Base-by-base conservation (phyloP, 2,113 vertebrate genomes). In the Bucco capensis region DNA sequence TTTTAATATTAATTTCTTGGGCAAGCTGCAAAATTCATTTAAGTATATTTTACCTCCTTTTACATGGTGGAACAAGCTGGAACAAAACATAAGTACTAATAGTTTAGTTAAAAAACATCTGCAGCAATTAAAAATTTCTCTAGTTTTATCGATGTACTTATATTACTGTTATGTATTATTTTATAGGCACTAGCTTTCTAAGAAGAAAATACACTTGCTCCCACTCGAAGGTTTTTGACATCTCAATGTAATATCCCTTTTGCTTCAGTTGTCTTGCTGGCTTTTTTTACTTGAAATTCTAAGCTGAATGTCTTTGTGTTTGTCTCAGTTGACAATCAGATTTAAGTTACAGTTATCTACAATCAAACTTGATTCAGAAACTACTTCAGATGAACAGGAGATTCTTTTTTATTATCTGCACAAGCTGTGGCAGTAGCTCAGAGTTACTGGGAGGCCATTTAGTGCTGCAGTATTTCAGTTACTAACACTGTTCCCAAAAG, bases 351-450 rank as follows among this genome's bases (percentile, higher is more conserved):
- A 87, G 65, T 92, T 96, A 81, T 94, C 97, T 89, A 67, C 94
- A 73, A 8, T 71, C 54, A 62, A 96, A 94, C 75, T 93, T 88
- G 76, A 19, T 92, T 96, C 91, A 95, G 90, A 94, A 97, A 92
- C 23, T 30, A 58, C 67, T 95, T 96, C 69, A 96, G 94, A 92
- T 94, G 79, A 94, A 92, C 88, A 94, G 96, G 92, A 91, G 90
- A 94, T 96, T 85, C 88, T 94, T 95, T 97, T 97, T 97, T 97
- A 95, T 96, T 97, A 80, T 97, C 94, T 96, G 91, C 76, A 86
- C 6, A 5, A 58, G 61, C 92, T 77, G 65, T 96, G 77, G 92
- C 93, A 89, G 94, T 97, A 96, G 90, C 94, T 94, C 79, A 84
- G 85, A 94, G 88, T 96, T 95, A 72, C 95, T 89, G 90, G 66